A percentile compares a stretch with the other conserved stretches of the same genome.
Conservation (phyloP, 30 jellyfish, hydroid and myxozoan species). For the Chrysaora quinquecirrha region DNA sequence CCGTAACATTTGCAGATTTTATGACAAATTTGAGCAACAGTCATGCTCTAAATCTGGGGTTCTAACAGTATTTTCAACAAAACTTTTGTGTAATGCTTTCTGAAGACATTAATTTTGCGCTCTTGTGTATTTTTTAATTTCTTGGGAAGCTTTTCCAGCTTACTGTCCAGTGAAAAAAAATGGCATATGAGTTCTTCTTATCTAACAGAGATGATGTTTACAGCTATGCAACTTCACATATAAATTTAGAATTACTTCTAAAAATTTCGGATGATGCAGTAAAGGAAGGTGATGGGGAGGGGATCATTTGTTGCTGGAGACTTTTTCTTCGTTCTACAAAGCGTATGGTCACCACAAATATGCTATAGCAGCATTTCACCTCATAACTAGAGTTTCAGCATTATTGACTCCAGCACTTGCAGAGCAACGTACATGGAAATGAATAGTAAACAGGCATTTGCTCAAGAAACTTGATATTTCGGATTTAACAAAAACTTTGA, state of each 20-base stretch:
- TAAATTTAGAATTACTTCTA: not conserved
- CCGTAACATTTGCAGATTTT: not conserved
- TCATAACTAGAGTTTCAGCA: not conserved
- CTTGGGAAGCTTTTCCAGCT: constrained; percentile 10
- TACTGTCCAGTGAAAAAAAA: constrained; percentile 19
- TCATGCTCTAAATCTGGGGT: constrained; percentile 8
- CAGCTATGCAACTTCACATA: not conserved
- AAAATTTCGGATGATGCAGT: not conserved
- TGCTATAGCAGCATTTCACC: not conserved
- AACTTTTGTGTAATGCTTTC: constrained; percentile 3
- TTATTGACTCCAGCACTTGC: not conserved
- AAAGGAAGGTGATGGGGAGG: not conserved
- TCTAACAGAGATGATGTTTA: not conserved
- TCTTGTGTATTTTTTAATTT: constrained; percentile 17
- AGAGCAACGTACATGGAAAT: not conserved
- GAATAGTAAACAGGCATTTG: not conserved
- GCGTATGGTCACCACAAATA: not conserved
- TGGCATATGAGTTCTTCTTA: not conserved
- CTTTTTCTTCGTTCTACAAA: not conserved
- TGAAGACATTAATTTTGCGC: constrained; percentile 20
- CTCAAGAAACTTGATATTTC: not conserved
- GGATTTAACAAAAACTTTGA: not conserved
- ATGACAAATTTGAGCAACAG: constrained; percentile 20
- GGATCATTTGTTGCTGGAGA: not conserved
- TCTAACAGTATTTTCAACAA: not conserved